Base-by-base conservation (phyloP, 2,113 vertebrate species). In the Mormoops blainvillei region DNA sequence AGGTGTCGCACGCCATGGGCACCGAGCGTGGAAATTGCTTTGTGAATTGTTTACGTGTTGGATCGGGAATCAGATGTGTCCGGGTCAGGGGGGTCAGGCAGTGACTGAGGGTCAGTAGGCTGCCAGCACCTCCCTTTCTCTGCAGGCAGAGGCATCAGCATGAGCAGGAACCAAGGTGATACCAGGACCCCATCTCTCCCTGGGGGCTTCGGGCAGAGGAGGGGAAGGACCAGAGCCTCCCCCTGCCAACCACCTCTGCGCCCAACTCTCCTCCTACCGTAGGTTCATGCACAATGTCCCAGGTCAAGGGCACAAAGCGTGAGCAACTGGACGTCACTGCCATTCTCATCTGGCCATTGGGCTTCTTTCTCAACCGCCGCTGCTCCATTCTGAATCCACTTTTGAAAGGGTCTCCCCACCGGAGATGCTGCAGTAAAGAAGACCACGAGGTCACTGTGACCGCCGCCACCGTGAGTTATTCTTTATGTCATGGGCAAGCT, bases 11-110 rank as follows among this genome's bases (percentile, higher is more conserved):
- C n/a, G n/a, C n/a, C n/a, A n/a, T n/a, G n/a, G n/a, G n/a, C n/a
- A n/a, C n/a, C n/a, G n/a, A n/a, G n/a, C n/a, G n/a, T n/a, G 81
- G 87, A 95, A 90, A 97, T 88, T 89, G 58, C 84, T 95, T 89
- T 94, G 80, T 96, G 67, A 92, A 96, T 97, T 94, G 94, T 95
- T 90, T 71, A 78, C 77, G 54, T 8, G 52, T 19, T 63, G 52
- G 13, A 80, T 65, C 7, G 2, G 71, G 20, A 54, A 81, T 65
- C 22, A 14, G 8, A 94, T 83, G 41, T 70, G 73, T 91, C 74
- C 0, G 10, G 82, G 43, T 91, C 48, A 91, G 43, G 54, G 70
- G 20, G 15, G 15, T 18, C 74, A 41, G 12, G 43, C 31, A 48
- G 84, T 58, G 50, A 83, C 38, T 45, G 48, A 77, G 52, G 18